Evolutionary conservation across 1,140 invertebrate species (phyloP), one percentile per base, ranked within the genome.

Genomic region (Dendroctonus ponderosae): DNA sequence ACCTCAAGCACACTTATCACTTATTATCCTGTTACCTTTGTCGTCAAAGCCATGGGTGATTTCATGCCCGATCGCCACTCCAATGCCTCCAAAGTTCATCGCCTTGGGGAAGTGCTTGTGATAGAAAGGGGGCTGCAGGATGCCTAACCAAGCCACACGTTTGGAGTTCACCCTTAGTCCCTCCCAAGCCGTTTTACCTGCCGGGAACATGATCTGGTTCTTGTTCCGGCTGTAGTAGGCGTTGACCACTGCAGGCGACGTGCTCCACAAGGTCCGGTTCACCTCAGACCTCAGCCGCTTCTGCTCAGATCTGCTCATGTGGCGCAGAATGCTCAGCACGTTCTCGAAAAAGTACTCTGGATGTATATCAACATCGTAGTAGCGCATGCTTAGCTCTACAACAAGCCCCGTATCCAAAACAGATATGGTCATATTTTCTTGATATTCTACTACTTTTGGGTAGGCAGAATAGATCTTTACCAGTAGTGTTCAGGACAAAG

Each of bases 211-310:
- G 63, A 98, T 97, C 79, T 97, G 93, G 79, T 98, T 97, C 73
- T 92, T 94, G 76, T 96, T 96, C 11, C 94, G 89, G 74, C 90
- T 94, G 76, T 98, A 98, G 77, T 96, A 97, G 4, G 96, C 95
- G 79, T 98, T 98, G 0, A 97, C 93, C 7, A 96, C 86, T 0
- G 94, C 93, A 0, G 94, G 94, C 0, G 92, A 88, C n/a, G 93
- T 94, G 66, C 92, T 91, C 96, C 95, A 97, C 38, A 90, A 78
- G 0, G 89, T 89, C 77, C 93, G 93, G 78, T 94, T 91, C 0
- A 94, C 92, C 6, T 82, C 77, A 62, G 84, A 85, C 3, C 86
- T 81, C 0, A 92, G 78, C 74, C 85, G 85, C 68, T 82, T 79
- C 62, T 90, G 85, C 75, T 90, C 89, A 42, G 85, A 84, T 73